Evolutionary conservation across 1,140 invertebrate species (phyloP).

Genomic region (Drosophila asahinai): DNA sequence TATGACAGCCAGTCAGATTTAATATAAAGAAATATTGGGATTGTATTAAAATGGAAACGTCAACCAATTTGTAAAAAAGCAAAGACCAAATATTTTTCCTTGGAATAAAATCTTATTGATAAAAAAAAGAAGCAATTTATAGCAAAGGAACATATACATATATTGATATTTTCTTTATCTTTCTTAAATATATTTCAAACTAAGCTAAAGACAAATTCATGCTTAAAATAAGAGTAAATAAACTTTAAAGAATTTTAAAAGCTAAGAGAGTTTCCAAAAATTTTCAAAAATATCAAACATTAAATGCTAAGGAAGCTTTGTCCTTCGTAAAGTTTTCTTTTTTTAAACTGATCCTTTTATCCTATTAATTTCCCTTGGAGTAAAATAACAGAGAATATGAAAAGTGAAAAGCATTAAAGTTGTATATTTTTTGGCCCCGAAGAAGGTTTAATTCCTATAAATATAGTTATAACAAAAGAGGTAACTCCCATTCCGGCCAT

Average conservation of each 20-base stretch:
- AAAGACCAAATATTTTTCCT: too few species aligned
- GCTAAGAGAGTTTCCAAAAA: background rate
- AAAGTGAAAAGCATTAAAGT: background rate
- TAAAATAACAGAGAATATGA: background rate
- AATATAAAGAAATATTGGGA: background rate
- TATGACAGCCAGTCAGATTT: background rate
- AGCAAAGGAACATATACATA: too few species aligned
- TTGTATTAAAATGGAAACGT: too few species aligned
- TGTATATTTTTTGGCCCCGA: too few species aligned
- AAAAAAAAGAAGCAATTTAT: too few species aligned
- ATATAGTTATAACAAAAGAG: conserved; percentile 6
- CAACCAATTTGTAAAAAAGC: too few species aligned
- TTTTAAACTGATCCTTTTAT: background rate
- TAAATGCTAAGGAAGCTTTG: too few species aligned
- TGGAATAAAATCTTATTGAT: background rate
- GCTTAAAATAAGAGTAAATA: background rate
- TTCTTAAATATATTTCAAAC: background rate
- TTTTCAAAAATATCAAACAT: too few species aligned
- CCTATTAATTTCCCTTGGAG: background rate
- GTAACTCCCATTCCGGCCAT: conserved; percentile 11
- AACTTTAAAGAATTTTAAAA: background rate
- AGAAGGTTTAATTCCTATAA: conserved; percentile 2
- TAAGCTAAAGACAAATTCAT: too few species aligned
- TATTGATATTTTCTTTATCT: background rate
- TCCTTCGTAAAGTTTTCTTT: too few species aligned